Evolutionary conservation across 1,140 invertebrate genomes (phyloP).

Genomic region (Zaprionus africanus): DNA sequence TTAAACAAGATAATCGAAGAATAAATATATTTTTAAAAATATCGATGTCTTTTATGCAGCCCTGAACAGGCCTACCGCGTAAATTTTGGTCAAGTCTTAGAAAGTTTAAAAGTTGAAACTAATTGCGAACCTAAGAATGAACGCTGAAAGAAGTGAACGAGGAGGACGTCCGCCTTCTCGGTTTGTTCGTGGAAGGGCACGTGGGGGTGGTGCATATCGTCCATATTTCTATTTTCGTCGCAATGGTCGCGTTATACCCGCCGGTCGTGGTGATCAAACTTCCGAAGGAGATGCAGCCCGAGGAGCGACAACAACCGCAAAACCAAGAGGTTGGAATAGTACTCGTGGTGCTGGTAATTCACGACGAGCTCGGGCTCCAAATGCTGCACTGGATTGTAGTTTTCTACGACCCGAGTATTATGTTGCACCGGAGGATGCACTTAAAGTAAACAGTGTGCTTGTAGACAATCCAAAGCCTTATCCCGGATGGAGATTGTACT

Average conservation of each 20-base stretch:
- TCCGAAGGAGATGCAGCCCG: neutral
- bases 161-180: constrained; percentile 52
- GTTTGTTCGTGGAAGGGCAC: constrained; percentile 63
- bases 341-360: constrained; percentile 3
- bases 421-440: constrained; percentile 66
- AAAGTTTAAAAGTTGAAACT: constrained; percentile 7
- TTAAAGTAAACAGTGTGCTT: constrained; percentile 54
- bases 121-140: constrained; percentile 28
- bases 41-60: neutral
- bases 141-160: constrained; percentile 41
- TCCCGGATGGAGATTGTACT: constrained; percentile 88
- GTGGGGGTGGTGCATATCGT: constrained; percentile 62
- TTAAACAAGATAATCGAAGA: neutral
- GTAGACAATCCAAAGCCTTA: constrained; percentile 83
- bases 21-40: neutral
- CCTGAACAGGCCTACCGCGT: constrained; percentile 30
- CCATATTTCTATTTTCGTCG: constrained; percentile 78
- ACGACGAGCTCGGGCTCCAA: neutral
- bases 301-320: neutral
- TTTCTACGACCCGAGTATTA: constrained; percentile 70
- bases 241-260: constrained; percentile 74
- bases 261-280: constrained; percentile 43
- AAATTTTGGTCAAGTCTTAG: constrained; percentile 1
- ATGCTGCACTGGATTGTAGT: constrained; percentile 43
- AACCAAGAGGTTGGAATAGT: constrained; percentile 55